Evolutionary conservation across 2,797 vertebrate genomes (phyloP), one percentile per base, ranked within the genome.

Genomic region (Pelochelys cantorii): DNA sequence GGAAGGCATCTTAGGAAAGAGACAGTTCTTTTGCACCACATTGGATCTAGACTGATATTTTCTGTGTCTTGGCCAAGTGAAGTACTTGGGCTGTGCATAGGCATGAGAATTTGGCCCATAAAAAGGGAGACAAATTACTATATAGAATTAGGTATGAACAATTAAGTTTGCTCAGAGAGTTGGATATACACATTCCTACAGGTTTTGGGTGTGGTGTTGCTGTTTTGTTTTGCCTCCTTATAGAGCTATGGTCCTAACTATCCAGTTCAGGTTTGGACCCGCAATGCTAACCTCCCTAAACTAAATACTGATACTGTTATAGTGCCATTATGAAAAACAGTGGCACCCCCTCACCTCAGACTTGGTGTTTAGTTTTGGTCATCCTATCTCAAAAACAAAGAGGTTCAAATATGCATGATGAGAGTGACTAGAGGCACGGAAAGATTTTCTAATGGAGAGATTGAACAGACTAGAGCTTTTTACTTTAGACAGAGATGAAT

Each of bases 401-500:
- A 29, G 59, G 27, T 60, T 60, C 13, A 92, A 56, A 85, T 75
- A 2, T 82, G 8, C 29, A 42, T 88, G 78, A 80, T 84, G 88
- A 85, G 31, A 79, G 48, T 55, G 5, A 12, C 62, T 78, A 90
- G 2, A 71, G 10, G 27, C 88, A 14, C 48, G 37, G 87, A 59
- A 89, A 91, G 88, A 53, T 14, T 71, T 87, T 18, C 37, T 2
- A 11, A 56, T 59, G 71, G 90, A 85, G 27, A 88, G 84, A 79
- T 15, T 90, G 59, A 92, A 92, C 29, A 7, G 65, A 20, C 5
- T 31, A 79, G 54, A 9, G 11, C 81, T 52, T 53, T 82, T 95
- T 90, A 85, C 85, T 87, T 79, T 87, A 91, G 75, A 59, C 85
- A 8, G 31, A 85, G 34, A 92, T 80, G 92, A 90, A 68, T 18